Evolutionary conservation across 1,140 invertebrate genomes (phyloP), one percentile per base, ranked within the genome.

Genomic region (Homalodisca vitripennis): DNA sequence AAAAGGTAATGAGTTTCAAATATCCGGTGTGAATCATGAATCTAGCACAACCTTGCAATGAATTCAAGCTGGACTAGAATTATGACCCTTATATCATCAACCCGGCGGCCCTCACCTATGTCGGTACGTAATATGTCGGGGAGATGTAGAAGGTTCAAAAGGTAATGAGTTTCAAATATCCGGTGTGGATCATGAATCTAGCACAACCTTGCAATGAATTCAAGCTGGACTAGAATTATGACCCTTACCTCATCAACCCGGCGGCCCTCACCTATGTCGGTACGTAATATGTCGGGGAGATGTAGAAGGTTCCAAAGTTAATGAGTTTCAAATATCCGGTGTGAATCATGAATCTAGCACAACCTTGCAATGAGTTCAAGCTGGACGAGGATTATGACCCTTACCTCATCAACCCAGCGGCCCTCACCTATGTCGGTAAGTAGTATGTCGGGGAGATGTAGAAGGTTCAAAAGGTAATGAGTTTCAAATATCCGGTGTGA

Each of bases 351-450:
- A 41, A 41, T 10, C 6, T 17, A 41, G 34, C 6, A 17, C 6
- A 6, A 41, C 17, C 34, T 41, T 60, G 29, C 26, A 29, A 22
- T 26, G 55, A 60, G 26, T 60, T 60, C 24, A 60, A 60, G 26
- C 22, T 60, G 55, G 55, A 60, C 24, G 48, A 60, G 24, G 55
- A 60, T 10, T 60, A 27, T 30, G 55, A 60, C 55, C 55, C 48
- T 12, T 60, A 60, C 3, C 24, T 6, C 2, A 27, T 60, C 14
- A 60, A 27, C 55, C 55, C 55, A n/a, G 55, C 55, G 10, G 55
- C 22, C 55, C 20, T 53, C 6, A 53, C 48, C 20, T 53, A 60
- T 30, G 27, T 30, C 14, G 55, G 55, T 60, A 41, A n/a, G n/a
- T n/a, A n/a, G n/a, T n/a, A n/a, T n/a, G n/a, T n/a, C n/a, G n/a